Base-by-base conservation (phyloP, 2,797 vertebrate genomes). In the Pangasius mekongensis region DNA sequence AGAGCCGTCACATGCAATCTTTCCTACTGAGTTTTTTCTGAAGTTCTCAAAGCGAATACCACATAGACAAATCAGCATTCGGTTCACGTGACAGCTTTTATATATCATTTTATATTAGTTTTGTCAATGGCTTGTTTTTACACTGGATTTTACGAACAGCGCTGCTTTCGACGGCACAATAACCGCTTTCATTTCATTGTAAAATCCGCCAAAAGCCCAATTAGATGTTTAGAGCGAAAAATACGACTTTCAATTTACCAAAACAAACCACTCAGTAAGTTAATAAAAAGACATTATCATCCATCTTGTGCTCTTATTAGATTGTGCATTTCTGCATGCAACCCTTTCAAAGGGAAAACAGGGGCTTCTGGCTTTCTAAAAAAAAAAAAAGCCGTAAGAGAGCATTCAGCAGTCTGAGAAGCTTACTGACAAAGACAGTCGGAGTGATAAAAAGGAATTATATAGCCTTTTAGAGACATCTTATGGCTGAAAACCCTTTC, bases 271-370 rank as follows among this genome's bases (percentile, higher is more conserved):
- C 90, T 92, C 87, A 86, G 89, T 90, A 91, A 92, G 91, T 92
- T 92, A 93, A 91, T 92, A 91, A 93, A 92, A 92, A 90, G 86
- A 86, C 91, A 93, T 90, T 90, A 91, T 91, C 91, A 92, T 92
- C 90, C 90, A 91, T 93, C 90, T 92, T 90, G 87, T 89, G 90
- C 85, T 91, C 87, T 91, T 91, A 93, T 92, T 91, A 93, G 91
- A 92, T 91, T 92, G 88, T 88, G 87, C 89, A 88, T 91, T 91
- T 90, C 89, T 90, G 89, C 90, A 87, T 87, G 89, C 87, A 90
- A 88, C 87, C 90, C 90, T 87, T 93, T 91, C 91, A 90, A 90
- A 92, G 89, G 91, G 90, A 91, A 92, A 91, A 87, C 89, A 85
- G 76, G 78, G 82, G 84, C 93, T 92, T 92, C 89, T 89, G 91